Base-by-base conservation (phyloP, 2,113 vertebrate species). In the Epinephelus lanceolatus region DNA sequence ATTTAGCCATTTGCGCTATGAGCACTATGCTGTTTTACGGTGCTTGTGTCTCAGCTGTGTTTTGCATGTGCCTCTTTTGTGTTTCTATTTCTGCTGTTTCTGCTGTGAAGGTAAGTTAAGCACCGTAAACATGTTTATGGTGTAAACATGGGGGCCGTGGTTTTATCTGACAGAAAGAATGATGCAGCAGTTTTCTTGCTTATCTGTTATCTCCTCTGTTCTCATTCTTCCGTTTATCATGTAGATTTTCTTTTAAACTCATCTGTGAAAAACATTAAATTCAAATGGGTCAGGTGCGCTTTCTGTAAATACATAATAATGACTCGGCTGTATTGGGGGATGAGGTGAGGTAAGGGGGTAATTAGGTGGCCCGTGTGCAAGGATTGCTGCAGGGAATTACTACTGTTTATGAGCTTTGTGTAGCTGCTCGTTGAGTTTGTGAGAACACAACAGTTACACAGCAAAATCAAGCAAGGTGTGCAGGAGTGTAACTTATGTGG, bases 141-240 rank as follows among this genome's bases (percentile, higher is more conserved):
- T 91, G 69, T 87, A 88, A 92, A 92, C 90, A 93, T 81, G 55
- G 9, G 75, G 85, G 70, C 23, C 2, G 23, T 14, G 33, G 66
- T 62, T 75, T 55, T 47, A 62, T 76, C 18, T 78, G 53, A 49
- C 49, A 59, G 47, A 73, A 57, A 23, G 9, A 56, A 60, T 18
- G 52, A 85, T 47, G 45, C 81, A 78, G 81, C 73, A 71, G 3
- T 76, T 80, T 76, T 60, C 37, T 33, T 21, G 15, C 11, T 27
- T 63, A n/a, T 79, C 74, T 59, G 9, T 63, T 2, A 37, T 45
- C 5, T 13, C 5, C 11, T 8, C 25, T 17, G 33, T 30, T 25
- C 27, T 9, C 5, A 17, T 45, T 5, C n/a, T 21, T 14, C 25
- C n/a, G 13, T 63, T 55, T 14, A 21, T 40, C 10, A 12, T 56